These are phyloP conservation scores for Carassius carassius DNA, from an alignment of 2,113 vertebrate genomes.

Conservation along the genomic window DNA sequence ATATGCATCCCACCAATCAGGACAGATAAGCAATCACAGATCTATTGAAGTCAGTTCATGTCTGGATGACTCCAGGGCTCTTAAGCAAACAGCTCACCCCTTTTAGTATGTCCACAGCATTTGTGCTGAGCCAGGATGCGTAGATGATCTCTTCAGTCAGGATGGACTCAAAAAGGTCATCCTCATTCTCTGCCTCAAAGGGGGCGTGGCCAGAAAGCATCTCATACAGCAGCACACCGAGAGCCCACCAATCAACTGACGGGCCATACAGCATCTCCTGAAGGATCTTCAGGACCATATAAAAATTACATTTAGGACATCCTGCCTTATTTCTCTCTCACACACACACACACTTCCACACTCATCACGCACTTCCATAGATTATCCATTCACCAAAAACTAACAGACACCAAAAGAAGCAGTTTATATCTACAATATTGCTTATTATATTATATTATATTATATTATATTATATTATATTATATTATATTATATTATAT, in stretches of 20 bases:
- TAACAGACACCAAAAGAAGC: background rate
- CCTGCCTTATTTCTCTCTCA: too few relatives aligned
- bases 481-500: too few relatives aligned
- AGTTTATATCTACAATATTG: background rate
- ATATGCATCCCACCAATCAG: conserved; percentile 12
- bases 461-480: too few relatives aligned
- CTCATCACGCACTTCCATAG: background rate
- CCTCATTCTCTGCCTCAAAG: conserved; percentile 96
- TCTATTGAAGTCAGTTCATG: background rate
- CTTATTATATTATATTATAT: too few relatives aligned
- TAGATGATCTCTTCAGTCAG: conserved; percentile 92
- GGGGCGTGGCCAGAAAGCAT: conserved; percentile 96
- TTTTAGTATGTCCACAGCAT: conserved; percentile 89
- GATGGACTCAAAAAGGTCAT: conserved; percentile 96
- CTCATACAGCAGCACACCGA: conserved; percentile 93
- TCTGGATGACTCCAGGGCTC: background rate
- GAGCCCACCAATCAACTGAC: conserved; percentile 98
- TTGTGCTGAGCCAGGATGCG: conserved; percentile 87
- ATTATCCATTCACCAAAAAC: background rate
- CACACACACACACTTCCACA: background rate
- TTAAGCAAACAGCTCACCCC: conserved; percentile 73
- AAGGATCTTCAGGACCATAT: conserved; percentile 82
- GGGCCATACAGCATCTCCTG: conserved; percentile 97
- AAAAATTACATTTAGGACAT: background rate
- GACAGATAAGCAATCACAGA: background rate